Conservation (phyloP, 1,140 invertebrate species). For the Papilio glaucus region DNA sequence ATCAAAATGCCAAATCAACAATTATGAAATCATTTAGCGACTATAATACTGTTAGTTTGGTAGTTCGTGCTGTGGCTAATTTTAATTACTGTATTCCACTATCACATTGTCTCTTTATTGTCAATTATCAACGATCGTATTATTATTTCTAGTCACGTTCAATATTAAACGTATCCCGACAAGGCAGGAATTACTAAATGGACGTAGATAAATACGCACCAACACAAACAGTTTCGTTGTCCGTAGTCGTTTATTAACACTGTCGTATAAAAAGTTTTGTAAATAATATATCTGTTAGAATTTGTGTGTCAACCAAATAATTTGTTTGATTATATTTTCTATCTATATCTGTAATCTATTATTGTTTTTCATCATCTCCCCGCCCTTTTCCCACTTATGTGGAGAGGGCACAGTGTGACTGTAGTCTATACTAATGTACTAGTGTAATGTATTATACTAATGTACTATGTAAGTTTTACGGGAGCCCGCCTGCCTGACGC, state of each 20-base stretch:
- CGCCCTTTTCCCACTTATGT: too few species aligned
- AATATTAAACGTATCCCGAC: not conserved
- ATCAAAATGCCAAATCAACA: too few species aligned
- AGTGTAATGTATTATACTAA: too few species aligned
- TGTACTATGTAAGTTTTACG: too few species aligned
- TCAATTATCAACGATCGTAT: not conserved
- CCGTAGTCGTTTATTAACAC: not conserved
- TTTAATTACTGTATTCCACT: not conserved
- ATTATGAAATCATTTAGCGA: too few species aligned
- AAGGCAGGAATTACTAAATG: not conserved
- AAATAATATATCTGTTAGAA: not conserved
- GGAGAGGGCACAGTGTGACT: too few species aligned
- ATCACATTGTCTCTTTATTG: slow-evolving; percentile 1
- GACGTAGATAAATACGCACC: not conserved
- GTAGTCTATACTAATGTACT: too few species aligned
- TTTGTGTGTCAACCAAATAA: too few species aligned
- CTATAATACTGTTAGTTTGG: not conserved
- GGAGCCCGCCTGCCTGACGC: too few species aligned
- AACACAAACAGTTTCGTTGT: not conserved
- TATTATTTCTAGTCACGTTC: slow-evolving; percentile 4
- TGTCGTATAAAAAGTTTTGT: not conserved
- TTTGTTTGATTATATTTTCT: too few species aligned
- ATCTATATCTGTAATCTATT: too few species aligned
- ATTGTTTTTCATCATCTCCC: too few species aligned
- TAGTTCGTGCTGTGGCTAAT: not conserved